Conservation (phyloP, 2,888 invertebrate species). For the Callosobruchus maculatus region DNA sequence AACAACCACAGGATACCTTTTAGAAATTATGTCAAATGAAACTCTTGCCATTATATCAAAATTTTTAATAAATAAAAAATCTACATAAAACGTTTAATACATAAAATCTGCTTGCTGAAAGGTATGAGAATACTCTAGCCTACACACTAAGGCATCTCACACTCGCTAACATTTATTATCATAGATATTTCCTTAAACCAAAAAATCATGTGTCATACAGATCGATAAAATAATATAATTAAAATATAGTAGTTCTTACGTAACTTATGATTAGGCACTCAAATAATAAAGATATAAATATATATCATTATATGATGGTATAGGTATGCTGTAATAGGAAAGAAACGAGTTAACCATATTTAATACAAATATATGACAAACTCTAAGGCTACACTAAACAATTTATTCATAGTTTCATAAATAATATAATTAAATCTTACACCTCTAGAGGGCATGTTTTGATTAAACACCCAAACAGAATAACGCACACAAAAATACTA, state of each 20-base stretch:
- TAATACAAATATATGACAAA: conserved; percentile 43
- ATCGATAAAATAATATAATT: conserved; percentile 26
- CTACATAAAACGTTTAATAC: conserved; percentile 28
- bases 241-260: conserved; percentile 19
- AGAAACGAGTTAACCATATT: conserved; percentile 35
- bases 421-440: conserved; percentile 28
- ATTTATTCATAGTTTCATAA: conserved; percentile 37
- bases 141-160: conserved; percentile 6
- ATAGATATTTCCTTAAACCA: conserved; percentile 28
- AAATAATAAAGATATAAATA: conserved; percentile 45
- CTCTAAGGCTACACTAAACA: conserved; percentile 28
- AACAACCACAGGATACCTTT: too few species aligned
- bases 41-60: conserved; percentile 20
- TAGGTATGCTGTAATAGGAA: conserved; percentile 33
- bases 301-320: conserved; percentile 32
- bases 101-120: conserved; percentile 17
- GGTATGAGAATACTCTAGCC: conserved; percentile 8
- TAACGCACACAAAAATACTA: conserved; percentile 40
- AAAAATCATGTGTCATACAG: conserved; percentile 32
- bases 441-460: conserved; percentile 25
- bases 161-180: not conserved
- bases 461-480: conserved; percentile 29
- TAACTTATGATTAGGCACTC: conserved; percentile 45
- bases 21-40: not conserved
- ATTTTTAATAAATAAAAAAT: conserved; percentile 31